phyloP scores from a whole-genome alignment of 1,140 invertebrate species.

The Formica exsecta region DNA sequence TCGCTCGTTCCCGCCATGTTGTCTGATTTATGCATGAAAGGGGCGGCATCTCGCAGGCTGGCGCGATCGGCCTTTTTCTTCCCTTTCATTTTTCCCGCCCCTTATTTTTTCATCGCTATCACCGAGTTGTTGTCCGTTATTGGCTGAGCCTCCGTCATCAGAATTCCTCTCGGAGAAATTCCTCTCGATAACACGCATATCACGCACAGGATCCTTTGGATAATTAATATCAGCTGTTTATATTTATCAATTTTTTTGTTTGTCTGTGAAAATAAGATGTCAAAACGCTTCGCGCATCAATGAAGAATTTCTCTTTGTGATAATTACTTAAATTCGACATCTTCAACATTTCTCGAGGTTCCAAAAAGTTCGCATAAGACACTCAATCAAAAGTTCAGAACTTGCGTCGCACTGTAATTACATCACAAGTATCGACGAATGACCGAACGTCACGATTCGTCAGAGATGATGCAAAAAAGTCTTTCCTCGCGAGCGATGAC shows the following conservation, averaged over 20 bases:
- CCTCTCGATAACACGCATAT: conserved; percentile 22
- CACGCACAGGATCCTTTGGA: conserved; percentile 18
- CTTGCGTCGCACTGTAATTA: conserved; percentile 16
- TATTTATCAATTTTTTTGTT: conserved; percentile 2
- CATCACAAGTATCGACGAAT: not conserved
- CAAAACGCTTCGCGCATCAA: not conserved
- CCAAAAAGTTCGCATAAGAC: not conserved
- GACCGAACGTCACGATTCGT: not conserved
- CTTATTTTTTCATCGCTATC: conserved; percentile 26
- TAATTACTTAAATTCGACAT: not conserved
- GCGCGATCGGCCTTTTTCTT: conserved; percentile 66
- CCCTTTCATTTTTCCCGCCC: conserved; percentile 25
- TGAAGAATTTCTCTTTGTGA: not conserved
- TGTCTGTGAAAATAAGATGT: not conserved
- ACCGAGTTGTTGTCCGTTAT: conserved; percentile 44
- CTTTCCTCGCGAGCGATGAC: not conserved
- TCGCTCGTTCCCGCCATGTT: conserved; percentile 60
- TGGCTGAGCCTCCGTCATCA: conserved; percentile 24
- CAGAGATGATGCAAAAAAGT: not conserved
- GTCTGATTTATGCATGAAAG: conserved; percentile 67
- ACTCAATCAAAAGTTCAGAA: not conserved
- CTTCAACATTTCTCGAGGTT: not conserved
- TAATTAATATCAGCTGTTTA: conserved; percentile 37
- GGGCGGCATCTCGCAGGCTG: conserved; percentile 52
- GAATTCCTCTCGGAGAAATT: not conserved